Conservation (phyloP, 2,797 vertebrate species). For the Muscicapa striata region DNA sequence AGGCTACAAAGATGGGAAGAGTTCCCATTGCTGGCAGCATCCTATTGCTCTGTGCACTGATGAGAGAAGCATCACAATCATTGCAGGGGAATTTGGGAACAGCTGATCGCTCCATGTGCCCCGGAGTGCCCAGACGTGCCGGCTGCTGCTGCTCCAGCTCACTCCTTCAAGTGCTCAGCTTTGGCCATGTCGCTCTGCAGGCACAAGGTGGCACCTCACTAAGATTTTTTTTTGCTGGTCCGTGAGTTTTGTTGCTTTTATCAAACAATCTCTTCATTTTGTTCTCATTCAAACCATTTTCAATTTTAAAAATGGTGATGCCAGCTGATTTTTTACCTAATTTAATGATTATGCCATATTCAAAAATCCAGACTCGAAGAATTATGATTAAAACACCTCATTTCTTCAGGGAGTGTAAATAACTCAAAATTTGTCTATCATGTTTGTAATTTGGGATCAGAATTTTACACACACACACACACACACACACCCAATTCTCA, state of each 20-base stretch:
- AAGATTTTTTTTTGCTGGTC: not conserved
- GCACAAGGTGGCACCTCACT: conserved; percentile 57
- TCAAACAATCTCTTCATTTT: not conserved
- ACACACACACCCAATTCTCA: too few relatives aligned
- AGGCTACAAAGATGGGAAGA: not conserved
- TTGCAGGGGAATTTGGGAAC: too few relatives aligned
- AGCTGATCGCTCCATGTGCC: too few relatives aligned
- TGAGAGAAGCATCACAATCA: too few relatives aligned
- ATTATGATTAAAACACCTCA: not conserved
- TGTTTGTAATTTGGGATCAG: not conserved
- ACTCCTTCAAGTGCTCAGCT: too few relatives aligned
- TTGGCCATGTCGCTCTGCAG: not conserved
- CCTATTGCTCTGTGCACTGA: too few relatives aligned
- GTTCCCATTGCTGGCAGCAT: not conserved
- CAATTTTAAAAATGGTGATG: not conserved
- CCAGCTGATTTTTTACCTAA: not conserved
- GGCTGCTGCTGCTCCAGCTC: too few relatives aligned
- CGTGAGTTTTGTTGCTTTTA: not conserved
- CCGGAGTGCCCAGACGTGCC: too few relatives aligned
- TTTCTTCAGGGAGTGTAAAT: not conserved
- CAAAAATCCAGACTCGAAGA: not conserved
- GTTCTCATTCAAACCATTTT: not conserved
- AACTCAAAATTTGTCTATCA: not conserved
- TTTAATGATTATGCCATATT: not conserved
- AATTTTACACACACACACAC: not conserved